phyloP scores from a whole-genome alignment of 2,113 vertebrate species.

The Podocnemis expansa region DNA sequence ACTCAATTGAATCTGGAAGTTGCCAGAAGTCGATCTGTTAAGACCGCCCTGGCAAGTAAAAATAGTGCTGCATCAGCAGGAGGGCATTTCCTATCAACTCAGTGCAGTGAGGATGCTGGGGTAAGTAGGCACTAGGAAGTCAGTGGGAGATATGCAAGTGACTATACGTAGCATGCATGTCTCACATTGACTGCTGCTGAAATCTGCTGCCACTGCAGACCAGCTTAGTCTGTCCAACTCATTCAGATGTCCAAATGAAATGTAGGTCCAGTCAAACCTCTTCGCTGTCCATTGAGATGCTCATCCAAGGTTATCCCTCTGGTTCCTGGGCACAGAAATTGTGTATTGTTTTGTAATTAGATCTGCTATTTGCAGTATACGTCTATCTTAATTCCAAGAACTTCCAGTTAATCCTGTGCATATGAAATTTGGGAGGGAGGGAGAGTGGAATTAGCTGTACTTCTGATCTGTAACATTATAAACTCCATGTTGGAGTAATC shows the following conservation, averaged over 20 bases:
- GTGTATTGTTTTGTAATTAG: neutral
- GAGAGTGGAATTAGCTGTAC: neutral
- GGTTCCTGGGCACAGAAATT: neutral
- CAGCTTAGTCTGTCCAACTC: neutral
- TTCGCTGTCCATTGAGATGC: slow-evolving; percentile 7
- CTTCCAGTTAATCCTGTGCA: neutral
- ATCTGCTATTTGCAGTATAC: neutral
- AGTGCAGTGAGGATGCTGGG: too few species aligned
- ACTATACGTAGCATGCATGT: too few species aligned
- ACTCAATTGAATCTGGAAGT: too few species aligned
- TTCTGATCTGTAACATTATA: neutral
- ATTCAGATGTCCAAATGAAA: slow-evolving; percentile 25
- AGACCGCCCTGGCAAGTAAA: too few species aligned
- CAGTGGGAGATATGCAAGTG: too few species aligned
- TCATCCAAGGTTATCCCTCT: slow-evolving; percentile 20
- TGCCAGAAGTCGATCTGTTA: too few species aligned
- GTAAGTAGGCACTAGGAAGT: too few species aligned
- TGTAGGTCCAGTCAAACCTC: neutral
- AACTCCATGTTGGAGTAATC: neutral
- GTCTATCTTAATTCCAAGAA: neutral
- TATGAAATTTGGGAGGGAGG: neutral
- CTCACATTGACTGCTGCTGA: too few species aligned
- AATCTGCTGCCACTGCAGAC: too few species aligned
- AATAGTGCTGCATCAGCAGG: too few species aligned
- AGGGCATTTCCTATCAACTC: too few species aligned